Evolutionary conservation across 92 coral and sea anemone species (phyloP).

Genomic region (Epizoanthus fatuus): DNA sequence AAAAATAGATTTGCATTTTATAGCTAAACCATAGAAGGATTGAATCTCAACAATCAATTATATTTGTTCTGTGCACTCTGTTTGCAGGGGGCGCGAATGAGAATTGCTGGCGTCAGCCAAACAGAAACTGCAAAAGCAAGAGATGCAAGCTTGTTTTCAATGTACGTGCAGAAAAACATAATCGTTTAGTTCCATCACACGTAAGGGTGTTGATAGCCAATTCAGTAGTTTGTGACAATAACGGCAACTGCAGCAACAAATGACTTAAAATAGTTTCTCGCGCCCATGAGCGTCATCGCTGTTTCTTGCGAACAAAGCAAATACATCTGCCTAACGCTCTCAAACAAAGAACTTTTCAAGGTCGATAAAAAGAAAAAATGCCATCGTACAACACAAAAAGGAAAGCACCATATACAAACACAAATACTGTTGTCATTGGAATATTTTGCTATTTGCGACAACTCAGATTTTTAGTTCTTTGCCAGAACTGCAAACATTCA

Average conservation of each 20-base stretch:
- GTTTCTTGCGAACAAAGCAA: background rate
- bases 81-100: background rate
- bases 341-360: background rate
- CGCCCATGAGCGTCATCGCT: background rate
- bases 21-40: too few relatives aligned
- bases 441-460: too few relatives aligned
- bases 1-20: background rate
- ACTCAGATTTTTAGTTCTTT: too few relatives aligned
- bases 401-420: too few relatives aligned
- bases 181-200: background rate
- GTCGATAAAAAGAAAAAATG: background rate
- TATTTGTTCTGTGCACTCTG: background rate
- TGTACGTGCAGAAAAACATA: background rate
- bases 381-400: background rate
- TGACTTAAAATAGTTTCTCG: background rate
- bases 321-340: background rate
- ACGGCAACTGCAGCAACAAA: background rate
- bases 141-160: background rate
- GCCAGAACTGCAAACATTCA: too few relatives aligned
- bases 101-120: background rate
- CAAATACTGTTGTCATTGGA: too few relatives aligned
- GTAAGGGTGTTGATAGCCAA: background rate
- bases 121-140: background rate
- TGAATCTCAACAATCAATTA: background rate
- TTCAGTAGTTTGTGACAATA: background rate